Percentiles rank a stretch among this genome's conserved stretches.
Conservation (phyloP, 2,113 vertebrate genomes). For the Aleadryas rufinucha region DNA sequence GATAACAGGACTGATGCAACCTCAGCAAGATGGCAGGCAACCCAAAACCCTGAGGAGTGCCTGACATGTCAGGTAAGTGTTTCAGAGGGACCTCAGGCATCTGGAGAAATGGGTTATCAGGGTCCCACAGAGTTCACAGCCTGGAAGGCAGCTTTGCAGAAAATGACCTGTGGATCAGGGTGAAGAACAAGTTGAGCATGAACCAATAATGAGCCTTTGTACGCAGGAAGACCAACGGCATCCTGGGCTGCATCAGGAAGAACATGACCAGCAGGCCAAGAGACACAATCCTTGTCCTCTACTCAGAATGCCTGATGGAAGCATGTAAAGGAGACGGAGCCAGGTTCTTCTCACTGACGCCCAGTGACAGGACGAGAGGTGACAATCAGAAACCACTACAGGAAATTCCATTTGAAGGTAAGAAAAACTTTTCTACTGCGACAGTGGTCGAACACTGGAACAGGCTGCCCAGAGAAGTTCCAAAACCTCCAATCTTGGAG, state of each 20-base stretch:
- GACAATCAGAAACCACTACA: not conserved
- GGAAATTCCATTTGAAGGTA: not conserved
- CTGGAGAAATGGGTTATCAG: not conserved
- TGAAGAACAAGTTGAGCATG: not conserved
- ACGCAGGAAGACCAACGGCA: not conserved
- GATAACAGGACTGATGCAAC: not conserved
- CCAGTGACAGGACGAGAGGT: not conserved
- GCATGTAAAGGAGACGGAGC: not conserved
- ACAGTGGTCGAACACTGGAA: not conserved
- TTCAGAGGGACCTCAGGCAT: not conserved
- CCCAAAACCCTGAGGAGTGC: not conserved
- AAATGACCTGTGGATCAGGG: accelerated
- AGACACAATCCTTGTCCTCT: not conserved
- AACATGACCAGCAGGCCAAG: not conserved
- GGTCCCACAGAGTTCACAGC: not conserved
- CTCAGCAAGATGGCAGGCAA: not conserved
- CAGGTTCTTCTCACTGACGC: not conserved
- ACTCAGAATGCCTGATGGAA: not conserved
- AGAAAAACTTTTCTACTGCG: not conserved
- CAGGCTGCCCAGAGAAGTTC: not conserved
- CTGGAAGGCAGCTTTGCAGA: not conserved
- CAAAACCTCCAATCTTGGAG: not conserved
- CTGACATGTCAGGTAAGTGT: accelerated
- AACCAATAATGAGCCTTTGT: not conserved
- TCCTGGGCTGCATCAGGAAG: not conserved